A percentile compares a stretch with the other conserved stretches of the same genome.
Conservation (phyloP, 1,140 invertebrate species). For the Drosophila kanapiae region DNA sequence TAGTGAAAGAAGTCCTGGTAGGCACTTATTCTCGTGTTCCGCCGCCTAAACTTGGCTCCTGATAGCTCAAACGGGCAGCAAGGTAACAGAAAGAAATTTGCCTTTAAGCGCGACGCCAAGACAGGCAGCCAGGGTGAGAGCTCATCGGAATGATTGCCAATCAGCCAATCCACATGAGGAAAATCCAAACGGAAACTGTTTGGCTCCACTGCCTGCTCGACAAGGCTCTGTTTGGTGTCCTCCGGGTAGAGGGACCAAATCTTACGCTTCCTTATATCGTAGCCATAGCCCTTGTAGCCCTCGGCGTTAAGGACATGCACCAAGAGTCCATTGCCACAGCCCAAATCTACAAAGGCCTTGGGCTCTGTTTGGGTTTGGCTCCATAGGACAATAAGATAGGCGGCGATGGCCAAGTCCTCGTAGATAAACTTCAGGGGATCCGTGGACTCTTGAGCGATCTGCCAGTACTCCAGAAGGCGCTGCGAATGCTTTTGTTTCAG, state of each 20-base stretch:
- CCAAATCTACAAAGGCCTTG: slow-evolving; percentile 94
- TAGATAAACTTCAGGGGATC: slow-evolving; percentile 98
- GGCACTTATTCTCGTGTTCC: slow-evolving; percentile 89
- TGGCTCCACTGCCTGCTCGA: slow-evolving; percentile 90
- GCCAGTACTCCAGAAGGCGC: slow-evolving; percentile 87
- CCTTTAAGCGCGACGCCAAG: slow-evolving; percentile 91
- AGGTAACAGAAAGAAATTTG: slow-evolving; percentile 94
- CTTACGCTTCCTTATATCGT: slow-evolving; percentile 95
- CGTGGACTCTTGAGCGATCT: slow-evolving; percentile 94
- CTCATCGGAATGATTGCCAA: slow-evolving; percentile 99
- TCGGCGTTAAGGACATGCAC: slow-evolving; percentile 95
- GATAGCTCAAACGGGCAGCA: slow-evolving; percentile 97
- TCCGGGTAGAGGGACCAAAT: slow-evolving; percentile 94
- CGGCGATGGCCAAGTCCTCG: slow-evolving; percentile 98
- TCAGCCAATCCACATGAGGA: slow-evolving; percentile 94
- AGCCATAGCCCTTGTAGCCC: slow-evolving; percentile 93
- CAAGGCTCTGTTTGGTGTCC: slow-evolving; percentile 82
- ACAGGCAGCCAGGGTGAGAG: slow-evolving; percentile 99
- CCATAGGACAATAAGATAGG: slow-evolving; percentile 95
- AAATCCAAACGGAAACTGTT: slow-evolving; percentile 90
- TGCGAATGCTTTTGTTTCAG: slow-evolving; percentile 93
- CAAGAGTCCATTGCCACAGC: slow-evolving; percentile 98
- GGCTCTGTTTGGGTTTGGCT: slow-evolving; percentile 83
- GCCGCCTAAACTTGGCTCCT: slow-evolving; percentile 92
- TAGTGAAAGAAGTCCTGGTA: slow-evolving; percentile 95